A percentile compares a stretch with the other conserved stretches of the same genome.
phyloP scores from a whole-genome alignment of 2,113 vertebrate species.

The Cyanoliseus patagonus region DNA sequence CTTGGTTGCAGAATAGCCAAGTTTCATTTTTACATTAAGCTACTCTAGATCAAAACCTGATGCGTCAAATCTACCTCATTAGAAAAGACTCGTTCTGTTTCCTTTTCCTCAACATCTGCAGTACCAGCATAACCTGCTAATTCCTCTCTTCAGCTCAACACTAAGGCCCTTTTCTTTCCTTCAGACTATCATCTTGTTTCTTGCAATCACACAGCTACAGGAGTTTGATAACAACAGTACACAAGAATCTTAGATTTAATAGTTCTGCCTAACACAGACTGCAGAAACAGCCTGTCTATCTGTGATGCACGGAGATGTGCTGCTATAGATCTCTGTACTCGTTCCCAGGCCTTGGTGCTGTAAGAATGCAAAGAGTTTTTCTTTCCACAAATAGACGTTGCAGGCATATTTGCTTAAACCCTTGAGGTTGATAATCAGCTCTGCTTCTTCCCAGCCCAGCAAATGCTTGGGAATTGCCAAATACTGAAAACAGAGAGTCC shows the following conservation, averaged over 20 bases:
- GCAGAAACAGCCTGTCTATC: not conserved
- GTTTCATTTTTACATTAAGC: not conserved
- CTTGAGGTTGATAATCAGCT: conserved; percentile 45
- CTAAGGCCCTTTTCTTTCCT: not conserved
- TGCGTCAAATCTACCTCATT: not conserved
- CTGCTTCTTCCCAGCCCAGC: conserved; percentile 12
- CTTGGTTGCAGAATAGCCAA: not conserved
- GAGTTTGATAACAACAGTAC: not conserved
- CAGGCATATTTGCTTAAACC: conserved; percentile 55
- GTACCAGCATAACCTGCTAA: not conserved
- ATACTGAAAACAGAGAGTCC: not conserved
- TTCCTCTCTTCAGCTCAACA: not conserved
- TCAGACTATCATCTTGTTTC: not conserved
- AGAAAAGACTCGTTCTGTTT: not conserved
- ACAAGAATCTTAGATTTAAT: not conserved
- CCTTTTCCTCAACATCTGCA: not conserved
- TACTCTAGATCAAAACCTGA: not conserved
- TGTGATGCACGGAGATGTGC: not conserved
- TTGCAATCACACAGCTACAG: not conserved
- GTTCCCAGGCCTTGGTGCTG: conserved; percentile 17
- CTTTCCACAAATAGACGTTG: conserved; percentile 40
- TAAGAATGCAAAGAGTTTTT: conserved; percentile 24
- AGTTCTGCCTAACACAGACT: not conserved
- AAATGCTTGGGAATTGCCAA: conserved; percentile 17
- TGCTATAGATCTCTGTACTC: not conserved